Conservation (phyloP, 35 echinoderm and acorn worm species). For the Holothuria glaberrima region DNA sequence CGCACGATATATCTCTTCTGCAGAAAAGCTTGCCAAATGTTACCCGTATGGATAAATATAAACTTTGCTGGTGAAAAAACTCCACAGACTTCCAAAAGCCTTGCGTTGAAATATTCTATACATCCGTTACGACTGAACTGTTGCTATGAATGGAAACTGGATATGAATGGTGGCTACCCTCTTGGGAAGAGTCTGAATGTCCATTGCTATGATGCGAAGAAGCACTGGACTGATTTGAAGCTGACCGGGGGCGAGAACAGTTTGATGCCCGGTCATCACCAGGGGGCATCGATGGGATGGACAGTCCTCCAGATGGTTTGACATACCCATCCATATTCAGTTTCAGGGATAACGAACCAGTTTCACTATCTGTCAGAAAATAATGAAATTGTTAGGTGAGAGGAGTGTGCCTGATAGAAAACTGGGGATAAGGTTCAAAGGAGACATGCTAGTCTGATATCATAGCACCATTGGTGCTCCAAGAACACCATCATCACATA, state of each 20-base stretch:
- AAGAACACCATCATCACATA: no score
- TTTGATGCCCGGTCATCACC: slow-evolving; percentile 44
- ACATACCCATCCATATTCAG: slow-evolving; percentile 44
- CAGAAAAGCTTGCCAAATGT: no score
- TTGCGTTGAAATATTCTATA: neutral
- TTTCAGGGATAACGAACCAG: slow-evolving; percentile 13
- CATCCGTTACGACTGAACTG: slow-evolving; percentile 55
- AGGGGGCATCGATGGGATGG: neutral
- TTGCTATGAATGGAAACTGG: slow-evolving; percentile 46
- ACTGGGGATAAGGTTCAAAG: no score
- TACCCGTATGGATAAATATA: no score
- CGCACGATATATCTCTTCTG: no score
- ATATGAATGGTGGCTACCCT: slow-evolving; percentile 28
- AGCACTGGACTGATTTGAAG: slow-evolving; percentile 45
- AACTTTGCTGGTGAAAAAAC: no score
- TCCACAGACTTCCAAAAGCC: no score
- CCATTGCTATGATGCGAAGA: slow-evolving; percentile 48
- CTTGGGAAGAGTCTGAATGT: slow-evolving; percentile 46
- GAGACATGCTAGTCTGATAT: no score
- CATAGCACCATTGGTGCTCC: no score
- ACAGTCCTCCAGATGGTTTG: slow-evolving; percentile 29
- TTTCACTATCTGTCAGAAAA: slow-evolving; percentile 33
- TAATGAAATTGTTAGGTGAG: neutral
- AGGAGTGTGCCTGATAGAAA: neutral
- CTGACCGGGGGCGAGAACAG: slow-evolving; percentile 45